A percentile compares a stretch with the other conserved stretches of the same genome.
phyloP scores from a whole-genome alignment of 2,113 vertebrate species.

The Coptodon bakossiorum region DNA sequence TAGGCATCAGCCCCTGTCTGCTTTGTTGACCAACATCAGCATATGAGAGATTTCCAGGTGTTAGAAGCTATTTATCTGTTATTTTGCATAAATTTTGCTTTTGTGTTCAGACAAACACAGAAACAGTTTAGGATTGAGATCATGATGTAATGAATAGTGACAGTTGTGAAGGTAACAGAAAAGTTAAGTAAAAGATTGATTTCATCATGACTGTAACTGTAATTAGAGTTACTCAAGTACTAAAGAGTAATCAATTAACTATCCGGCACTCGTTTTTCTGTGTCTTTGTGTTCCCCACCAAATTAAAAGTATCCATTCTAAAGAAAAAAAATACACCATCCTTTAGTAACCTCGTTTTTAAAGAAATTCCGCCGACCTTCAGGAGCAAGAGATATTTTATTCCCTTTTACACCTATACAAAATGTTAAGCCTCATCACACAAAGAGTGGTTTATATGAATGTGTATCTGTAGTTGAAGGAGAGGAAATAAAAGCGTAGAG shows the following conservation, averaged over 20 bases:
- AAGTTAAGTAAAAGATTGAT: background rate
- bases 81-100: background rate
- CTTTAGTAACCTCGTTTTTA: background rate
- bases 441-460: background rate
- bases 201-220: background rate
- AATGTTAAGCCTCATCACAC: background rate
- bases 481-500: background rate
- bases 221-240: background rate
- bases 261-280: background rate
- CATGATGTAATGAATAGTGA: background rate
- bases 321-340: background rate
- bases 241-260: background rate
- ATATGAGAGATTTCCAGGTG: background rate
- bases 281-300: background rate
- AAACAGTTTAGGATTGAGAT: background rate
- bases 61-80: background rate
- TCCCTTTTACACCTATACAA: background rate
- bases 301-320: background rate
- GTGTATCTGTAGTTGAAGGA: background rate
- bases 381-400: background rate
- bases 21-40: background rate
- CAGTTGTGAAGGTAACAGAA: background rate
- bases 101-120: background rate
- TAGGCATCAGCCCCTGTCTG: background rate
- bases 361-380: background rate